Evolutionary conservation across 2,113 vertebrate genomes (phyloP).

Genomic region (Echinops telfairi): DNA sequence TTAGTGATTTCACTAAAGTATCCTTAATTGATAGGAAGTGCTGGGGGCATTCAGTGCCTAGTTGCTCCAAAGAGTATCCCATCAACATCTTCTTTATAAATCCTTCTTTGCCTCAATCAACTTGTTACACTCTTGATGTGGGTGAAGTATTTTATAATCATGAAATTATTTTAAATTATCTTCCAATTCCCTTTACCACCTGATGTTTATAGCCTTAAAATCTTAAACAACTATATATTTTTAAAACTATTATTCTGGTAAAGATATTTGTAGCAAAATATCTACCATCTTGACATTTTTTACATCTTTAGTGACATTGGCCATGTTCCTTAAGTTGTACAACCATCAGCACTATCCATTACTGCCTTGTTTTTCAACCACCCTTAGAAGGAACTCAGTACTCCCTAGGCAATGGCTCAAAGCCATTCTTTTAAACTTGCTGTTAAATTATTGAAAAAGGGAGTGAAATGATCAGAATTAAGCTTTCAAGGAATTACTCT

Average conservation of each 20-base stretch:
- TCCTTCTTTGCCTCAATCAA: background rate
- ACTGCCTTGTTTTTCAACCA: background rate
- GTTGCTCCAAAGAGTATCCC: background rate
- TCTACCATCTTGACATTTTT: background rate
- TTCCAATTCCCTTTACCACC: background rate
- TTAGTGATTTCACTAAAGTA: background rate
- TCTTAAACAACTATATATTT: background rate
- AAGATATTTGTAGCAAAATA: background rate
- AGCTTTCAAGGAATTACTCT: background rate
- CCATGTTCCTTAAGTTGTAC: background rate
- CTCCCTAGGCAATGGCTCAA: background rate
- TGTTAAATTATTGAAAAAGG: background rate
- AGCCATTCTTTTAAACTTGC: background rate
- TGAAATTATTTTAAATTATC: too few species aligned
- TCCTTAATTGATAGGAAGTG: background rate
- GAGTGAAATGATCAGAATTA: background rate
- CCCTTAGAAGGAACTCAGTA: background rate
- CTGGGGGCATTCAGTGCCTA: background rate
- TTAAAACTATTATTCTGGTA: too few species aligned
- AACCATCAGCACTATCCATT: background rate
- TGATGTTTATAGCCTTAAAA: background rate
- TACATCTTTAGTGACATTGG: too few species aligned
- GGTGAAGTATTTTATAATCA: background rate
- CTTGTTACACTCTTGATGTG: background rate
- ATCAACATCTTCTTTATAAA: background rate